Base-by-base conservation (phyloP, 2,888 invertebrate genomes). In the Hydrotaea cyrtoneurina region DNA sequence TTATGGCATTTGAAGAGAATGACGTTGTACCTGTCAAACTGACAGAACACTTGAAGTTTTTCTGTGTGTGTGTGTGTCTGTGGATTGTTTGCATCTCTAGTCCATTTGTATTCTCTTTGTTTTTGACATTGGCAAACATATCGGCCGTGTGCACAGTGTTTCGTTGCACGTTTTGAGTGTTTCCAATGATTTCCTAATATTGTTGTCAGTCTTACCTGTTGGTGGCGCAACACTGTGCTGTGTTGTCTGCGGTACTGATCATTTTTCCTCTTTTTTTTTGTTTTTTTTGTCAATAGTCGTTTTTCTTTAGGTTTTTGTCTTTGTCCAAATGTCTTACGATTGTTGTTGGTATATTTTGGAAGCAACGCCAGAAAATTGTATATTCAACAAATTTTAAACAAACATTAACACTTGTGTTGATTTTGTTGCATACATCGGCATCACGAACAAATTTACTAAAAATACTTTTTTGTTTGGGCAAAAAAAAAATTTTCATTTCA, bases 341-440 rank as follows among this genome's bases (percentile, higher is more conserved):
- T 71, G 10, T 11, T 50, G 31, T 57, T 57, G n/a, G 13, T 8
- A 39, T 11, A 36, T 11, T 1, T 10, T 39, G 39, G 39, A 39
- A 39, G 39, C 3, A 39, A 39, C 8, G 39, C n/a, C 15, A 72
- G 26, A 17, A 11, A 31, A 66, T 76, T 75, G 78, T 64, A 43
- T 43, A 46, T 69, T 23, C 23, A 46, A 69, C 46, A 69, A 69
- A 46, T 71, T 74, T 74, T 82, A 82, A 82, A 85, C 73, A 82
- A 85, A 85, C 81, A 81, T 79, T 59, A 81, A 85, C 84, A 85
- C 81, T 85, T 85, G 85, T 85, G 85, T 85, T 85, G 85, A 85
- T 50, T 82, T 73, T 77, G 73, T 73, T 77, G 75, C 76, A 76
- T 75, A 74, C 11, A 59, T 39, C 39, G 39, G 8, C 39, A 39